These are phyloP conservation scores for Butorides virescens DNA, from an alignment of 2,113 vertebrate species.

Conservation along the genomic window DNA sequence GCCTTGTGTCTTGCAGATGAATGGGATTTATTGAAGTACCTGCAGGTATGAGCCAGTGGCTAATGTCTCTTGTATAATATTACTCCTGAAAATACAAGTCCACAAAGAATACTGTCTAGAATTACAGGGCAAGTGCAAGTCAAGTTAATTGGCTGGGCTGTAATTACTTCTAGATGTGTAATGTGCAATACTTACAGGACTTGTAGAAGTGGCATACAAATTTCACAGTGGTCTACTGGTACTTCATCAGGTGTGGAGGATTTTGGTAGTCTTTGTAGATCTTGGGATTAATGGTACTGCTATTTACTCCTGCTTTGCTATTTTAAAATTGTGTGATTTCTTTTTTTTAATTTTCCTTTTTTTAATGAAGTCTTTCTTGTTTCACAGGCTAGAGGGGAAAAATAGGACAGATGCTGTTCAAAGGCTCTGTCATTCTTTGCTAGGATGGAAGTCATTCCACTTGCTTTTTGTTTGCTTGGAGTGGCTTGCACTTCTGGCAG, in stretches of 20 bases:
- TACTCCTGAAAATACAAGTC: conserved; percentile 48
- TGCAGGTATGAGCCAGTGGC: conserved; percentile 13
- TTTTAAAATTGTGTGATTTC: neutral
- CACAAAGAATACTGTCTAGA: conserved; percentile 48
- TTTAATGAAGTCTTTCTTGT: neutral
- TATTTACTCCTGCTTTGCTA: conserved; percentile 8
- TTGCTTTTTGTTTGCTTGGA: neutral
- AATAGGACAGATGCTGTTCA: conserved; percentile 8
- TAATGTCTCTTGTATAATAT: conserved; percentile 21
- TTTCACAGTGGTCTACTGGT: conserved; percentile 25
- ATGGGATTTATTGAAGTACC: neutral
- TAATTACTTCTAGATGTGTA: conserved; percentile 61
- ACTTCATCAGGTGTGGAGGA: conserved; percentile 13
- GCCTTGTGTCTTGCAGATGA: neutral
- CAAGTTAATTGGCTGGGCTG: conserved; percentile 63
- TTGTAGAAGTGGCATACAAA: conserved; percentile 22
- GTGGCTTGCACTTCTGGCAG: neutral
- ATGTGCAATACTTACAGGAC: conserved; percentile 41
- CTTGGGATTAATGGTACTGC: neutral
- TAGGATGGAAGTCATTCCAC: neutral
- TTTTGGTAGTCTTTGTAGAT: conserved; percentile 34
- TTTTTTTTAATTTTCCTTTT: neutral
- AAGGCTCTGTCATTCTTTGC: neutral
- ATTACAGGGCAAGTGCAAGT: conserved; percentile 58
- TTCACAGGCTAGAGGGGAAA: neutral